phyloP scores from a whole-genome alignment of 2,113 vertebrate species.

The Delphinapterus leucas region DNA sequence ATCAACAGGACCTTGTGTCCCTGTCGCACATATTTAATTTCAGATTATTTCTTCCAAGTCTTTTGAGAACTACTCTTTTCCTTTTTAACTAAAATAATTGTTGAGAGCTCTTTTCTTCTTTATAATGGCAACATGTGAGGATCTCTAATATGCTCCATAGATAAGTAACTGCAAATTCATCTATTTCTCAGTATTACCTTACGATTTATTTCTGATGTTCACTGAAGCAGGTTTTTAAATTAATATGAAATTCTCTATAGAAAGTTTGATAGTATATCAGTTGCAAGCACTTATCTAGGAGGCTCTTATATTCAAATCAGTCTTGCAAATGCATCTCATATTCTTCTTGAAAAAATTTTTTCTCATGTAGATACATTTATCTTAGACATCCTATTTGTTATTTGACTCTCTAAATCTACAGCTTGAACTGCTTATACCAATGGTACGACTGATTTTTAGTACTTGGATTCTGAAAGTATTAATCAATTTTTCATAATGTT shows the following conservation, averaged over 20 bases:
- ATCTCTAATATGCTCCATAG: not conserved
- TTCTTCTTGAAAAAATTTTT: slow-evolving; percentile 49
- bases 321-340: slow-evolving; percentile 54
- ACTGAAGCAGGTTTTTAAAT: slow-evolving; percentile 61
- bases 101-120: slow-evolving; percentile 26
- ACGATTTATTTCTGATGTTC: slow-evolving; percentile 61
- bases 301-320: slow-evolving; percentile 22
- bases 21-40: slow-evolving; percentile 41
- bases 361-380: slow-evolving; percentile 16
- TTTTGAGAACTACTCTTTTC: slow-evolving; percentile 30
- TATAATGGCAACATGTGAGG: not conserved
- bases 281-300: slow-evolving; percentile 57
- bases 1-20: not conserved
- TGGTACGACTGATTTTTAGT: slow-evolving; percentile 15
- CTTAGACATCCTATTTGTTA: slow-evolving; percentile 38
- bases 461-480: slow-evolving; percentile 55
- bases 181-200: slow-evolving; percentile 49
- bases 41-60: slow-evolving; percentile 8
- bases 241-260: slow-evolving; percentile 56
- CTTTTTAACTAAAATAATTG: slow-evolving; percentile 40
- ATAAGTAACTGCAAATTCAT: slow-evolving; percentile 52
- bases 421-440: not conserved
- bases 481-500: slow-evolving; percentile 58
- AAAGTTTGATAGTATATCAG: slow-evolving; percentile 51
- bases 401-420: not conserved